These are phyloP conservation scores for Ceyx erithaca DNA, from an alignment of 2,797 vertebrate genomes.

Conservation along the genomic window DNA sequence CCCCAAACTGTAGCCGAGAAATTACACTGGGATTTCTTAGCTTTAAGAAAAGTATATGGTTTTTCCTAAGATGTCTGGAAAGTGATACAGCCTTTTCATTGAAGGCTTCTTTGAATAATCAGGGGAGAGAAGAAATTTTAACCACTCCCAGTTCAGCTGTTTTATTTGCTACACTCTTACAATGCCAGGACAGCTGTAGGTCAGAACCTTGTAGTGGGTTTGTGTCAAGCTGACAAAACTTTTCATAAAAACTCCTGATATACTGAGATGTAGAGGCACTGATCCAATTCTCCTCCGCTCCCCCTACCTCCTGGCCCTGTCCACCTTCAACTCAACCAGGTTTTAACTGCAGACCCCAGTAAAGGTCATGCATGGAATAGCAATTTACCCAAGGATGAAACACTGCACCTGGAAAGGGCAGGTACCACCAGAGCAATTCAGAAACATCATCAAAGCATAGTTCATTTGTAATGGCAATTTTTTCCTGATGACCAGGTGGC, in stretches of 20 bases:
- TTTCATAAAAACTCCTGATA: background rate
- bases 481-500: background rate
- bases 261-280: background rate
- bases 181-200: background rate
- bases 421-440: background rate
- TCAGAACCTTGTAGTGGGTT: background rate
- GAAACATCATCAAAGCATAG: background rate
- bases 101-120: background rate
- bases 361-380: background rate
- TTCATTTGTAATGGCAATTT: background rate
- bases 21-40: background rate
- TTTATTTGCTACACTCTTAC: background rate
- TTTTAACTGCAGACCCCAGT: background rate
- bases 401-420: accelerated
- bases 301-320: background rate
- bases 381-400: background rate
- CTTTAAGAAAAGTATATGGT: background rate
- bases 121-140: background rate
- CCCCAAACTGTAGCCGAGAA: background rate
- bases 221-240: background rate
- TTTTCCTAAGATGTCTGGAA: background rate
- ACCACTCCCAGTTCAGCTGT: background rate
- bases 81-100: background rate
- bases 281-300: background rate
- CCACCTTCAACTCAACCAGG: background rate